Conservation (phyloP, 35 echinoderm and acorn worm species). For the Hemicentrotus pulcherrimus region DNA sequence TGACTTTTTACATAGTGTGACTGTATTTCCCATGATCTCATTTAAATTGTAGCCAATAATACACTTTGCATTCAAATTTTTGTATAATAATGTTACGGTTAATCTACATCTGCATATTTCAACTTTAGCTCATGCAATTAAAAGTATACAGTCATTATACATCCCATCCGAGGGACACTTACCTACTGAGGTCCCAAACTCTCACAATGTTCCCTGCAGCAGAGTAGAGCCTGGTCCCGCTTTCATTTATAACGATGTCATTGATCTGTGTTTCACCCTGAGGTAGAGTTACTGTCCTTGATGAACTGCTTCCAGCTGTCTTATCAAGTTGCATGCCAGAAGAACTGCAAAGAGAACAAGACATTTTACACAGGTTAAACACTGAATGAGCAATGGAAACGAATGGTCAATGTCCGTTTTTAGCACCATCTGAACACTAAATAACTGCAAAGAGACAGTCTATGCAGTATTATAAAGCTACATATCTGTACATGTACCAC, state of each 20-base stretch:
- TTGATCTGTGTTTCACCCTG: conserved; percentile 86
- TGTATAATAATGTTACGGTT: no score
- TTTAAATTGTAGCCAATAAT: no score
- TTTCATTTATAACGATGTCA: conserved; percentile 81
- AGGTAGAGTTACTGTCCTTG: conserved; percentile 75
- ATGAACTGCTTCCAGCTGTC: conserved; percentile 71
- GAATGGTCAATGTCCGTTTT: no score
- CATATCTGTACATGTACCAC: no score
- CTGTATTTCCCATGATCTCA: no score
- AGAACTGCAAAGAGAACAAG: conserved; percentile 60
- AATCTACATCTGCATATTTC: no score
- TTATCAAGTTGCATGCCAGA: conserved; percentile 77
- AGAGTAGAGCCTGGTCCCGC: conserved; percentile 84
- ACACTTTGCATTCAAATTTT: no score
- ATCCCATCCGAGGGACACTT: conserved; percentile 8
- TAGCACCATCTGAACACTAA: no score
- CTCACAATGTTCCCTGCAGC: conserved; percentile 91
- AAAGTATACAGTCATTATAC: neutral
- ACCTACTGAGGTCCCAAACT: conserved; percentile 96
- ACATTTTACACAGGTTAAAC: neutral
- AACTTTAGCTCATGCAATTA: no score
- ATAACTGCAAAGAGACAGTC: neutral
- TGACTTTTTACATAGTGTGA: no score
- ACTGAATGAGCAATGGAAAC: no score
- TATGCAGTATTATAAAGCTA: no score